phyloP scores from a whole-genome alignment of 23 tunicate genomes.

The Aplidium turbinatum region DNA sequence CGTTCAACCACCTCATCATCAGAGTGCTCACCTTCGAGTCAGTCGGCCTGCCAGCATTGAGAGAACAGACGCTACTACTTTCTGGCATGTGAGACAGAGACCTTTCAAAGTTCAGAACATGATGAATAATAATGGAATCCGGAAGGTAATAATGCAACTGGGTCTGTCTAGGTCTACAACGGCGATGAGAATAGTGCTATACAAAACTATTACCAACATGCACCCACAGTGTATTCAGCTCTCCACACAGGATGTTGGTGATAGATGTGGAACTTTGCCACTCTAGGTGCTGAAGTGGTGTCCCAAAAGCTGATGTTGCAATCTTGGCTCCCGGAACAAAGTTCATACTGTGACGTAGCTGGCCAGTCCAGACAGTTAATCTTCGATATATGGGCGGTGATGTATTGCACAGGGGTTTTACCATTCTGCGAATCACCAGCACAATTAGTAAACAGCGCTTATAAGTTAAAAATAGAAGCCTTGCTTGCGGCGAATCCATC shows the following conservation, averaged over 20 bases:
- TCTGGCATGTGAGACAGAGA: background rate
- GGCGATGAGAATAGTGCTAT: no score
- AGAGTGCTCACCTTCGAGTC: no score
- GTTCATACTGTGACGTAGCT: constrained; percentile 20
- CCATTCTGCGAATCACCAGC: constrained; percentile 46
- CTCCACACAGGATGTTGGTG: constrained; percentile 75
- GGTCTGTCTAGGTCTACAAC: no score
- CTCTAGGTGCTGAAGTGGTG: constrained; percentile 44
- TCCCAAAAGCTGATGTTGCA: constrained; percentile 82
- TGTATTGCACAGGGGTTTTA: constrained; percentile 59
- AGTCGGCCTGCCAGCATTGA: no score
- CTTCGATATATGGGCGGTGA: constrained; percentile 85
- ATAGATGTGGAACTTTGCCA: constrained; percentile 41
- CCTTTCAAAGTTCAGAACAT: background rate
- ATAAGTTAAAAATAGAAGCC: no score
- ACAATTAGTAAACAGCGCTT: background rate
- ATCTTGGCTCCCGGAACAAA: constrained; percentile 80
- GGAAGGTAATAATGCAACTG: background rate
- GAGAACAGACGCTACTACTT: background rate
- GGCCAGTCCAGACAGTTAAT: constrained; percentile 83
- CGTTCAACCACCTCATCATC: no score
- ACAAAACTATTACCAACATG: background rate
- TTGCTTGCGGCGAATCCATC: no score
- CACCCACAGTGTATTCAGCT: constrained; percentile 63
- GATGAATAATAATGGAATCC: background rate